A percentile compares a stretch with the other conserved stretches of the same genome.
Evolutionary conservation across 64 coral and sea anemone species (phyloP).

Genomic region (Stichodactyla helianthus): DNA sequence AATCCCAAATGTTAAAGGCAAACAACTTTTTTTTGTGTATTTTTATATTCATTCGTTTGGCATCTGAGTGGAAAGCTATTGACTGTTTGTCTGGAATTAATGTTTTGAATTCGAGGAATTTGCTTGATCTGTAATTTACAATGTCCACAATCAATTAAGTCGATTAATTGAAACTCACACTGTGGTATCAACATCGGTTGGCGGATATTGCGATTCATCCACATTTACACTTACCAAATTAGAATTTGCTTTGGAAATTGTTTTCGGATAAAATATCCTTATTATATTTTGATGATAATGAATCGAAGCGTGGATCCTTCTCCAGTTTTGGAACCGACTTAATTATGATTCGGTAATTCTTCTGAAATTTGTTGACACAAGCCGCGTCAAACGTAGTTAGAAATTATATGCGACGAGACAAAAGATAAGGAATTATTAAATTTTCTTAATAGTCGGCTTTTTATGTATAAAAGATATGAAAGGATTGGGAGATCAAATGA

Average conservation of each 20-base stretch:
- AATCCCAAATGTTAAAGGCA: not conserved
- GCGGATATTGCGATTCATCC: not conserved
- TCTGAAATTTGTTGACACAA: not conserved
- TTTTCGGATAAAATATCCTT: not conserved
- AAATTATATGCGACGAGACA: not conserved
- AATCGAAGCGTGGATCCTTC: not conserved
- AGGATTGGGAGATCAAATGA: not conserved
- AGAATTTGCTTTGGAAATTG: not conserved
- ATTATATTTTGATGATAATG: not conserved
- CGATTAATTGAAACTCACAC: not conserved
- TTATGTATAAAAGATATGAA: not conserved
- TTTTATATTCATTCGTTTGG: not conserved
- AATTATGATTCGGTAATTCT: not conserved
- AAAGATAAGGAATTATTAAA: not conserved
- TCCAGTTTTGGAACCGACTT: not conserved
- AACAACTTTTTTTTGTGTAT: not conserved
- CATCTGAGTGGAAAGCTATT: not conserved
- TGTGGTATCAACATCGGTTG: not conserved
- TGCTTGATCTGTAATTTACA: not conserved
- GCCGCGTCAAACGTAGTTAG: not conserved
- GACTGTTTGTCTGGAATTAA: not conserved
- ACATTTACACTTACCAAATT: not conserved
- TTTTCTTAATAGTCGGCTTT: not conserved
- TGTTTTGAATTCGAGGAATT: not conserved
- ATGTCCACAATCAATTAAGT: not conserved